Percentiles rank a stretch among this genome's conserved stretches.
These are phyloP conservation scores for Bothrops jararaca DNA, from an alignment of 2,113 vertebrate genomes.

Conservation along the genomic window DNA sequence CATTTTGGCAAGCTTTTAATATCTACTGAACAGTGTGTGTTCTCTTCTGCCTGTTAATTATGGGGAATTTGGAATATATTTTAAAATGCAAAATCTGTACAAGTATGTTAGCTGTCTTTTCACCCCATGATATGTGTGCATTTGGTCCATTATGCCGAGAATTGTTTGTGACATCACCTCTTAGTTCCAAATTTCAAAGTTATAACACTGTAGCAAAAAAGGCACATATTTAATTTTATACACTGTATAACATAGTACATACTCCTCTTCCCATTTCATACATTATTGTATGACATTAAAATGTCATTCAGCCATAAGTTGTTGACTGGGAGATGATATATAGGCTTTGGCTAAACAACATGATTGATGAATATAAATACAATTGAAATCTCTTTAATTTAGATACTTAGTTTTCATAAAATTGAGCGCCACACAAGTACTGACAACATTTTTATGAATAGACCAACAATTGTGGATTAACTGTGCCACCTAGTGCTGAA, in stretches of 20 bases:
- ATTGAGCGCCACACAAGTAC: not conserved
- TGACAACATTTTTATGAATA: no score
- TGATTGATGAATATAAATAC: not conserved
- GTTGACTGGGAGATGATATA: not conserved
- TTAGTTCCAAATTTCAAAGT: not conserved
- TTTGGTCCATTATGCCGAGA: not conserved
- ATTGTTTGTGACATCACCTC: not conserved
- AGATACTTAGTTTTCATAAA: not conserved
- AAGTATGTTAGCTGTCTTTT: not conserved
- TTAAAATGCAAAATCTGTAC: not conserved
- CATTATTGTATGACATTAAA: not conserved
- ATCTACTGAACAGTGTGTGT: not conserved
- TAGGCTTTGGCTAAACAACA: not conserved
- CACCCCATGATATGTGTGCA: not conserved
- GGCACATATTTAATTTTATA: not conserved
- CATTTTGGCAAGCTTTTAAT: not conserved
- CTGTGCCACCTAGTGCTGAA: constrained; percentile 50
- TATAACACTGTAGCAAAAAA: not conserved
- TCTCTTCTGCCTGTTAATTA: not conserved
- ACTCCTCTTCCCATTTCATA: not conserved
- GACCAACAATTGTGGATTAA: not conserved
- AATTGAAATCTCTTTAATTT: not conserved
- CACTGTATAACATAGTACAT: not conserved
- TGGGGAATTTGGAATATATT: not conserved
- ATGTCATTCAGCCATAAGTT: not conserved